Evolutionary conservation across 1,140 invertebrate genomes (phyloP), one percentile per base, ranked within the genome.

Genomic region (Trichogramma pretiosum): DNA sequence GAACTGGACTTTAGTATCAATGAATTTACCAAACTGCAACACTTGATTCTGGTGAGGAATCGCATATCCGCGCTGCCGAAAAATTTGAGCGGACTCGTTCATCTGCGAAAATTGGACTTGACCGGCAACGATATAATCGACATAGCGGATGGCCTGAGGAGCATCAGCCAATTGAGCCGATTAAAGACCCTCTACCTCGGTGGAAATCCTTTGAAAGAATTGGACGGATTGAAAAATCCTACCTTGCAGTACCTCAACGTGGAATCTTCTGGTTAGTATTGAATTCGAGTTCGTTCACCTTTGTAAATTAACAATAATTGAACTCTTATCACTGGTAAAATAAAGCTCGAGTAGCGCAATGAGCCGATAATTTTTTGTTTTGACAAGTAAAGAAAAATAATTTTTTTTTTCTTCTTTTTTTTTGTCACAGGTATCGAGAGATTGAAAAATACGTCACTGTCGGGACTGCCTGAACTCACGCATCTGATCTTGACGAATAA

Each of bases 31-130:
- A 59, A 64, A 10, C 46, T 70, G 2, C 37, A 61, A 18, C 53
- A 60, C 13, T 28, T 72, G 5, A 64, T 67, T 53, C 50, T 70
- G 19, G 61, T 62, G 3, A 54, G 50, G 22, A 70, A 72, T 52
- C 36, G 48, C 36, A 49, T 72, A 17, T 56, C 21, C 21, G 56
- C 41, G 13, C 35, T 69, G 34, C 64, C 67, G 1, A 38, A 33
- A 5, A 47, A 54, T 40, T 33, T 69, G n/a, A 39, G 44, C 0
- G 23, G 51, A 5, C 44, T 69, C 5, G 43, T 11, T 3, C 61
- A 57, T 28, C 50, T 69, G 13, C 55, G 50, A 14, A 59, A 18
- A 46, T 50, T 69, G 21, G 58, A 67, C 52, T 46, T 69, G 5
- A 61, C 51, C 14, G 45, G 46, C 0, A 69, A 69, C 32, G 11